Evolutionary conservation across 2,113 vertebrate species (phyloP), one percentile per base, ranked within the genome.

Genomic region (Tachuris rubrigastra): DNA sequence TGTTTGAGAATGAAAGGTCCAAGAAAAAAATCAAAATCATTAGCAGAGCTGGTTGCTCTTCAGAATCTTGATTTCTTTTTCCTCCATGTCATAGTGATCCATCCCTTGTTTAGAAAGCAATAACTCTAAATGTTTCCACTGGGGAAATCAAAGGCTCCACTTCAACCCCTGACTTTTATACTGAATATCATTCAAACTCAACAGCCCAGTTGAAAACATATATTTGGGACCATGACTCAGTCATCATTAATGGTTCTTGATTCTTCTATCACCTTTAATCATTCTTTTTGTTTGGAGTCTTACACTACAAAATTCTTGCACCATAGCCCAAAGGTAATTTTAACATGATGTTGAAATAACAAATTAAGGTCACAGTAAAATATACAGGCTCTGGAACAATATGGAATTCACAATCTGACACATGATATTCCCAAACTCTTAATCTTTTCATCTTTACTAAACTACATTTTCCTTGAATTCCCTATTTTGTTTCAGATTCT

Each of bases 221-320:
- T 86, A 69, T 94, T 84, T 65, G 80, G 55, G 76, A 76, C 37
- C 22, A 80, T 35, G 17, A 76, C 49, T 88, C 89, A 94, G 95
- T 95, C 65, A 92, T 92, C 59, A 87, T 96, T 96, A 94, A 94
- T 62, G 76, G 66, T 30, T 88, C 58, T 62, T 90, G 87, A 94
- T 91, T 94, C 46, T 87, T 95, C 89, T 39, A 84, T 89, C 76
- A 95, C 20, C 59, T 81, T 94, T 90, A 62, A 72, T 90, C 41
- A 49, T 41, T 12, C 55, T 93, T 96, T 88, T 73, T 92, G 84
- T 95, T 84, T 89, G 46, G 30, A 87, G 55, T 37, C 8, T 53
- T 81, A 66, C 17, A 47, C n/a, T 47, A 83, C 39, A 75, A 65
- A 73, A 52, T 52, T 65, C 25, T 83, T 75, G 21, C 79, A 53